Evolutionary conservation across 2,888 invertebrate species (phyloP).

Genomic region (Machimus atricapillus): DNA sequence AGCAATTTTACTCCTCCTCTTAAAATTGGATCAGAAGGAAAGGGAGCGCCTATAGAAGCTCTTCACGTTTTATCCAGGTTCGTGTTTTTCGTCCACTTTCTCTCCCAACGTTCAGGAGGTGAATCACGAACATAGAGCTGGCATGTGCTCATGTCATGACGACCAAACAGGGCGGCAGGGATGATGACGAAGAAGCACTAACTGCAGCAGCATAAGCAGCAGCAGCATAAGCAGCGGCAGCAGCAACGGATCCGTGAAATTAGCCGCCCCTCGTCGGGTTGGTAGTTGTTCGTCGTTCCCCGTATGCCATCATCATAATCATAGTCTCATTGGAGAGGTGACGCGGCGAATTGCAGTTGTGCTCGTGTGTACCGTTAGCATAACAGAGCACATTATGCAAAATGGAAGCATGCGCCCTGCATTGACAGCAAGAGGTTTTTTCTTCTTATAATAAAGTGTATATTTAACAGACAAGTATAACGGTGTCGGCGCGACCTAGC

Average conservation of each 20-base stretch:
- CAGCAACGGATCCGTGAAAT: not conserved
- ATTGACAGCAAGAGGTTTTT: conserved; percentile 2
- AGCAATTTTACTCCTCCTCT: not conserved
- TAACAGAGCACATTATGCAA: conserved; percentile 1
- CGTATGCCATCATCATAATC: not conserved
- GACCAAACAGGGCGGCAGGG: not conserved
- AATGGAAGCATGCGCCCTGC: conserved; percentile 1
- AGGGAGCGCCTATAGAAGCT: not conserved
- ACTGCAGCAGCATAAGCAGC: not conserved
- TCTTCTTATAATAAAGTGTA: not conserved
- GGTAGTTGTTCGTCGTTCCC: not conserved
- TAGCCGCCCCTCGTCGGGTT: not conserved
- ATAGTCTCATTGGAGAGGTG: not conserved
- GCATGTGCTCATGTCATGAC: not conserved
- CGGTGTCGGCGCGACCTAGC: not conserved
- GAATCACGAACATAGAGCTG: not conserved
- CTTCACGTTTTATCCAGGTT: not conserved
- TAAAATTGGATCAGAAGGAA: not conserved
- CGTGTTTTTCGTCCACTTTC: not conserved
- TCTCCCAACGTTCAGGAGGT: not conserved
- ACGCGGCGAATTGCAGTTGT: not conserved
- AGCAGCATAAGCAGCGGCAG: not conserved
- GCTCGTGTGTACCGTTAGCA: not conserved
- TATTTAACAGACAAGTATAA: not conserved
- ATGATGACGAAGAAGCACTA: not conserved